Evolutionary conservation across 2,797 vertebrate species (phyloP).

Genomic region (Neomorphus geoffroyi): DNA sequence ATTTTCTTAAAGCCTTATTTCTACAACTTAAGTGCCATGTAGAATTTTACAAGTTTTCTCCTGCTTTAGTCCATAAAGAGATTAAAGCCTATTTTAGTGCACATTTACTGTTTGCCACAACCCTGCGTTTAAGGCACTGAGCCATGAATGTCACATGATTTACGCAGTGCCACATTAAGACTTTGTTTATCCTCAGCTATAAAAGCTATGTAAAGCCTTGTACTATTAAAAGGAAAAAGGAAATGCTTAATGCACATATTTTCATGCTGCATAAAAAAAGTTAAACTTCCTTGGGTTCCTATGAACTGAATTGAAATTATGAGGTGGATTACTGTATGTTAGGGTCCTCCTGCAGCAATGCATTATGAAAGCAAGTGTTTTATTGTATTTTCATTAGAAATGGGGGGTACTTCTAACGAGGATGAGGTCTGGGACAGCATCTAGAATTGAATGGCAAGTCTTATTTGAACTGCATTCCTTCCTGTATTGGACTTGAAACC

Average conservation of each 20-base stretch:
- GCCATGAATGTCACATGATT: not conserved
- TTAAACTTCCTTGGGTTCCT: not conserved
- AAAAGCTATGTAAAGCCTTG: not conserved
- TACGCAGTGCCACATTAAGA: not conserved
- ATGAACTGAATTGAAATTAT: not conserved
- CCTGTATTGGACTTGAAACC: not conserved
- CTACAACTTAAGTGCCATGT: not conserved
- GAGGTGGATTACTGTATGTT: not conserved
- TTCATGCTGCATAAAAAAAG: not conserved
- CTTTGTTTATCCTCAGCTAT: not conserved
- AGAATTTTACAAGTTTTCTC: slow-evolving; percentile 30
- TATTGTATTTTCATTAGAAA: not conserved
- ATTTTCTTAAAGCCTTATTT: slow-evolving; percentile 21
- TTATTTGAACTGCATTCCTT: not conserved
- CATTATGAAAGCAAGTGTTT: not conserved
- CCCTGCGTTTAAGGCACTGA: not conserved
- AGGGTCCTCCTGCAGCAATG: rapidly evolving
- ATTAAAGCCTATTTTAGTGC: not conserved
- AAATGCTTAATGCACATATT: not conserved
- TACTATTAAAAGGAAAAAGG: not conserved
- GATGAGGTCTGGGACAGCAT: not conserved
- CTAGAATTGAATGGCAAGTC: not conserved
- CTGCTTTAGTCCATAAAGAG: slow-evolving; percentile 27
- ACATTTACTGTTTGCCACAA: slow-evolving; percentile 7
- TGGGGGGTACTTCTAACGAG: not conserved